Base-by-base conservation (phyloP, 2,888 invertebrate species). In the Rapana venosa region DNA sequence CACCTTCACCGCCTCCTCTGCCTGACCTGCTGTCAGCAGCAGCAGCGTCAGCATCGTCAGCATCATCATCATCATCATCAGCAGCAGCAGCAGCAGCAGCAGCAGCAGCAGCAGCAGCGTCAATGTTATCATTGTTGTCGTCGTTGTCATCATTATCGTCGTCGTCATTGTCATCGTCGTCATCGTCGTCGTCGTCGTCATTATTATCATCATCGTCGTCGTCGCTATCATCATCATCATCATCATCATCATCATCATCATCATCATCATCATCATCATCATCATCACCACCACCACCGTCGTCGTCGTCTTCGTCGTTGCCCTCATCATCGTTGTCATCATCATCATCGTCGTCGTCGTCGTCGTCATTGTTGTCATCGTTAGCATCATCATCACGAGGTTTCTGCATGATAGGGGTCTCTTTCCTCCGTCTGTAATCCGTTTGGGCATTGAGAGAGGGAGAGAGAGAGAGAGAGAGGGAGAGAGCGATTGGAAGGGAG, bases 281-380 rank as follows among this genome's bases (percentile, higher is more conserved):
- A 17, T 66, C 66, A 66, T 66, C 66, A 17, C 17, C 66, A 66
- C 47, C 81, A 36, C 35, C 84, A 0, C 11, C 84, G 26, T 84
- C 84, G 26, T 70, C 85, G 66, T 32, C 22, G 70, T 89, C 84
- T 4, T 89, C 89, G 36, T 85, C 74, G 79, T 56, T 20, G 47
- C 56, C 56, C 85, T 89, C 89, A 32, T 70, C 70, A 35, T 66
- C 66, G 66, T 66, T 20, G 66, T 66, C 66, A 1, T 66, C 66
- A 20, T 66, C 66, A 17, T 79, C 81, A 30, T 70, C 84, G 8
- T n/a, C 84, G 26, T 84, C 84, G 26, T 70, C 85, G 66, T 32
- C 22, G 70, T 66, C 26, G 66, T 66, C 66, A 13, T 66, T 13
- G 66, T 66, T 13, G 26, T 66, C 66, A 66, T 66, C 66, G 13